Evolutionary conservation across 2,113 vertebrate genomes (phyloP), one percentile per base, ranked within the genome.

Genomic region (Recurvirostra avosetta): DNA sequence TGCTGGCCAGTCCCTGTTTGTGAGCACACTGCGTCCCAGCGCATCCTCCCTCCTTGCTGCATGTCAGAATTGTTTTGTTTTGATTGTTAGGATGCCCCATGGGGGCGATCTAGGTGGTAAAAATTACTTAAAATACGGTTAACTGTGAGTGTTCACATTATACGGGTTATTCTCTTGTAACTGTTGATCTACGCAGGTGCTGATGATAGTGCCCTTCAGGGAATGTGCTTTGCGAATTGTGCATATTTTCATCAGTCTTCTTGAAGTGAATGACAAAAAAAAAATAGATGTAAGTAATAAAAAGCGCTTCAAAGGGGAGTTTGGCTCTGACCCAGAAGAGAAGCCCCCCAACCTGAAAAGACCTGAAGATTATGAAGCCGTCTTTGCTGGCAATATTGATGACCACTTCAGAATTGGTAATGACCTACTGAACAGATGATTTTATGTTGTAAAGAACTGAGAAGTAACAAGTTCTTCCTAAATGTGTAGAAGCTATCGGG

Each of bases 331-430:
- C 21, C 97, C 98, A 0, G 98, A 98, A 8, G 99, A 99, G 72
- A 98, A 97, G 56, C 98, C 99, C 0, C 94, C 99, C 67, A 99
- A 98, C 91, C 97, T 99, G 95, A 98, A 98, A 94, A 98, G 99
- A 92, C 99, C 99, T 12, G 99, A 99, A 17, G 99, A 99, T 96
- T 99, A 99, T 52, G 98, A 98, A 73, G 99, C 99, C 0, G 63
- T 99, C 61, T 99, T 99, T 97, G 98, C 98, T 15, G 99, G 99
- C 88, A 99, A 99, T 77, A 98, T 99, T 10, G 99, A 99, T 41
- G 99, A 99, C 96, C 99, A 99, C 97, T 99, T 99, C 97, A 99
- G 99, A 94, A 99, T 99, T 45, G 99, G 99, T 99, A 97, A 97
- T 38, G 38, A 66, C 43, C 79, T 84, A 8, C 71, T 47, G n/a